phyloP scores from a whole-genome alignment of 1,140 invertebrate species.

The Leptinotarsa undecemlineata region DNA sequence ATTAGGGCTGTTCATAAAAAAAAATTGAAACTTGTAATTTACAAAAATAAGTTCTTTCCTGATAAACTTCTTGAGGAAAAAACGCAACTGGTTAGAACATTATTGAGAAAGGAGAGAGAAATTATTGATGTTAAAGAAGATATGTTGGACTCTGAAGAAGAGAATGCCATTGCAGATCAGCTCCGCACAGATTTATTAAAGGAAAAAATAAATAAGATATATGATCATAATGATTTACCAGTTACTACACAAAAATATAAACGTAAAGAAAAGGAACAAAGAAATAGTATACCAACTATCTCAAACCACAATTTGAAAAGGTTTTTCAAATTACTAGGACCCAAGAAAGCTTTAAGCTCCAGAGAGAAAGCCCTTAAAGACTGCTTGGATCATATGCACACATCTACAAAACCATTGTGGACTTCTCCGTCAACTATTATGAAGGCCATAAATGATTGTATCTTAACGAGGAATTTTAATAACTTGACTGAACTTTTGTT shows the following conservation, averaged over 20 bases:
- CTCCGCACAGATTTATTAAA: slow-evolving; percentile 13
- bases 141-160: slow-evolving; percentile 11
- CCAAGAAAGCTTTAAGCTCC: not conserved
- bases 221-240: not conserved
- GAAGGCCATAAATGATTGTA: slow-evolving; percentile 26
- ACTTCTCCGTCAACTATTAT: slow-evolving; percentile 33
- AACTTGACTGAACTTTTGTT: slow-evolving; percentile 33
- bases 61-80: slow-evolving; percentile 5
- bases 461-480: slow-evolving; percentile 33
- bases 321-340: not conserved
- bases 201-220: not conserved
- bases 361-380: not conserved
- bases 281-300: slow-evolving; percentile 3
- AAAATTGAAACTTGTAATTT: slow-evolving; percentile 10
- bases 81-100: not conserved
- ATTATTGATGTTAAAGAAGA: not conserved
- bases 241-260: not conserved
- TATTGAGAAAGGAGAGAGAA: slow-evolving; percentile 8
- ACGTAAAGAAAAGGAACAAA: not conserved
- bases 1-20: not conserved
- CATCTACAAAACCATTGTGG: slow-evolving; percentile 22
- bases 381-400: slow-evolving; percentile 1
- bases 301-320: not conserved
- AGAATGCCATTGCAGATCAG: slow-evolving; percentile 16
- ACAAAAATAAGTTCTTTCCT: slow-evolving; percentile 18